Conservation (phyloP, 1,140 invertebrate genomes). For the Venturia canescens region DNA sequence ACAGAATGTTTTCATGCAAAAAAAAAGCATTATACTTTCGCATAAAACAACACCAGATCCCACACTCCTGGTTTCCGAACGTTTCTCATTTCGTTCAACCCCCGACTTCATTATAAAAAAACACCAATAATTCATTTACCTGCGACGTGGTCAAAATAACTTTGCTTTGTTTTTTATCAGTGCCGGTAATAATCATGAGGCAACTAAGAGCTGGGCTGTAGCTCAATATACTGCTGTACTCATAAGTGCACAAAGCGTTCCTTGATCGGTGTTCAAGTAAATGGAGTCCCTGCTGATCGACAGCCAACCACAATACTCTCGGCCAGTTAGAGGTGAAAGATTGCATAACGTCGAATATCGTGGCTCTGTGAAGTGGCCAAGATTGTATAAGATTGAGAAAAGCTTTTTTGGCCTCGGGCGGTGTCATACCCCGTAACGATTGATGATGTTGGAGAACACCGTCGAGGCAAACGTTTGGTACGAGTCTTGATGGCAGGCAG, state of each 20-base stretch:
- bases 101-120: not conserved
- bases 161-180: constrained; percentile 92
- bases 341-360: constrained; percentile 97
- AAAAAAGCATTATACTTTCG: not conserved
- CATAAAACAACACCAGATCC: too few relatives aligned
- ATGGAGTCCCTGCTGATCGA: constrained; percentile 95
- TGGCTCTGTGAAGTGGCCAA: constrained; percentile 94
- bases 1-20: not conserved
- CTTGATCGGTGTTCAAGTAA: constrained; percentile 91
- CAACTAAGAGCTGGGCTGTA: constrained; percentile 93
- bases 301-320: constrained; percentile 91
- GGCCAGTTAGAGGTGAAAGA: constrained; percentile 98
- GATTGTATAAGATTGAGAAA: constrained; percentile 96
- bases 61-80: too few relatives aligned
- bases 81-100: too few relatives aligned
- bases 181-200: constrained; percentile 93
- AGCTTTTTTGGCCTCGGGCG: constrained; percentile 91
- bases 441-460: constrained; percentile 92
- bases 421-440: constrained; percentile 89
- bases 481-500: constrained; percentile 89
- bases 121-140: constrained; percentile 76
- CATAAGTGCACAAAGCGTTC: constrained; percentile 92
- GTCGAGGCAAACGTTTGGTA: constrained; percentile 84
- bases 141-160: constrained; percentile 92
- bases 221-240: constrained; percentile 90